Percentiles rank a stretch among this genome's conserved stretches.
Conservation (phyloP, 2,113 vertebrate genomes). For the Suricata suricatta region DNA sequence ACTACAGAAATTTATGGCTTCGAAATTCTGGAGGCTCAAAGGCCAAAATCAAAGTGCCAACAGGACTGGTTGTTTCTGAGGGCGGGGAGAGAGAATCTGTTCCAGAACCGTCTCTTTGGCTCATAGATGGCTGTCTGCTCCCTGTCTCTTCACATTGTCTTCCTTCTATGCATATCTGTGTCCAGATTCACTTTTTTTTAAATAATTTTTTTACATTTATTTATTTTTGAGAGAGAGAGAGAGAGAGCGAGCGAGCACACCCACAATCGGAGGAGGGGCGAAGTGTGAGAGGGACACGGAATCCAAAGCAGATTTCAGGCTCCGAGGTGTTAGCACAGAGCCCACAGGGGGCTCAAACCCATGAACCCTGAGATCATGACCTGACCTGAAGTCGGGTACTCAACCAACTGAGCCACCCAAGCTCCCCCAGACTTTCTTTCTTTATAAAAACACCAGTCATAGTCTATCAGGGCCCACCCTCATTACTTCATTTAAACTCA, state of each 20-base stretch:
- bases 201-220: no score
- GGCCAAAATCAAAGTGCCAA: not conserved
- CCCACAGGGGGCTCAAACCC: no score
- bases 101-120: not conserved
- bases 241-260: no score
- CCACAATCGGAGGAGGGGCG: no score
- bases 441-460: not conserved
- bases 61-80: not conserved
- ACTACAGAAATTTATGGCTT: not conserved
- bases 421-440: no score
- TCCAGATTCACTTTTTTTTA: not conserved
- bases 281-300: no score
- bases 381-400: no score
- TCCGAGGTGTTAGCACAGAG: no score
- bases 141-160: not conserved
- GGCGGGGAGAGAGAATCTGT: not conserved
- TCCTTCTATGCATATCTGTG: not conserved
- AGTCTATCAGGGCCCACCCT: not conserved
- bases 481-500: not conserved
- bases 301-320: no score
- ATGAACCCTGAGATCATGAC: no score
- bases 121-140: not conserved
- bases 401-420: no score
- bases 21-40: not conserved
- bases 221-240: no score